Evolutionary conservation across 1,140 invertebrate genomes (phyloP).

Genomic region (Elymnias hypermnestra): DNA sequence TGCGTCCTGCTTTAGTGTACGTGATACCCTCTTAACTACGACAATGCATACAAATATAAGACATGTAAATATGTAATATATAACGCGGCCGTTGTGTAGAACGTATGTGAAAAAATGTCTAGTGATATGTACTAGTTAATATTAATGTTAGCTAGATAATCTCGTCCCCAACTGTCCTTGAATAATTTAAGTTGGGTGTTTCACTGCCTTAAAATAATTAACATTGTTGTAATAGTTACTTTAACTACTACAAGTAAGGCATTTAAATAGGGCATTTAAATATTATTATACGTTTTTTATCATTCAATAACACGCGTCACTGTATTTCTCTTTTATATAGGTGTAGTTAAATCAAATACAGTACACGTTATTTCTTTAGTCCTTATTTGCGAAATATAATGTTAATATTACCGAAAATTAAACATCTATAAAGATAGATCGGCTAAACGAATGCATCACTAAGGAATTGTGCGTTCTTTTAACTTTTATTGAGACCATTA

Average conservation of each 20-base stretch:
- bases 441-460: too few relatives aligned
- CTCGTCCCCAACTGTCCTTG: conserved; percentile 71
- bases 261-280: conserved; percentile 59
- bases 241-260: conserved; percentile 68
- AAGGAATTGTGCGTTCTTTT: too few relatives aligned
- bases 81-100: conserved; percentile 61
- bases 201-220: conserved; percentile 75
- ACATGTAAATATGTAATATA: conserved; percentile 74
- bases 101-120: conserved; percentile 70
- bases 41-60: conserved; percentile 58
- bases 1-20: conserved; percentile 59
- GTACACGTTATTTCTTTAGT: too few relatives aligned
- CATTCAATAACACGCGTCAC: conserved; percentile 37
- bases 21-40: conserved; percentile 40
- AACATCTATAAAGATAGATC: too few relatives aligned
- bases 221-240: conserved; percentile 65
- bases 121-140: conserved; percentile 72
- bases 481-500: too few relatives aligned
- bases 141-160: conserved; percentile 74
- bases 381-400: too few relatives aligned
- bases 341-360: too few relatives aligned
- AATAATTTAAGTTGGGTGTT: conserved; percentile 73
- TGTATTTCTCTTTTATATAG: conserved; percentile 15
- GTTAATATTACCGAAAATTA: too few relatives aligned
- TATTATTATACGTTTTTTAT: conserved; percentile 57